These are phyloP conservation scores for Plutella xylostella DNA, from an alignment of 2,888 invertebrate species.

Conservation along the genomic window DNA sequence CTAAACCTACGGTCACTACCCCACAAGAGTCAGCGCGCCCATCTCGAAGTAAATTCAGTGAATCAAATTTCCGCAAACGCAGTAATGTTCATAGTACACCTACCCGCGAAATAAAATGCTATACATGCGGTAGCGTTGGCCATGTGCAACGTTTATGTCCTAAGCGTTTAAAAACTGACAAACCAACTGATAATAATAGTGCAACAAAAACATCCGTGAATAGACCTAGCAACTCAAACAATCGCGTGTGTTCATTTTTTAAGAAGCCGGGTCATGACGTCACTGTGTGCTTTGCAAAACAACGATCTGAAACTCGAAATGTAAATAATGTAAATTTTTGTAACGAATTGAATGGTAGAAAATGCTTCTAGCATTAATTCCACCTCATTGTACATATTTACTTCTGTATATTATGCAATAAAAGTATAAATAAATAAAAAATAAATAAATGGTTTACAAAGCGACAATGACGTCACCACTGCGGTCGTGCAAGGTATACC, in stretches of 20 bases:
- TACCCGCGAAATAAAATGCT: not conserved
- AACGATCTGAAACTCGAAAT: not conserved
- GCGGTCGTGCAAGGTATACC: conserved; percentile 8
- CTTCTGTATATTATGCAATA: no score
- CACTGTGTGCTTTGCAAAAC: not conserved
- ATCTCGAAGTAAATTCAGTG: not conserved
- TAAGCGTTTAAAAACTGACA: not conserved
- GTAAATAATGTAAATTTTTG: not conserved
- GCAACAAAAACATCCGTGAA: not conserved
- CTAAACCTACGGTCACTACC: not conserved
- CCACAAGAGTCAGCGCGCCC: not conserved
- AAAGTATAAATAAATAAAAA: no score
- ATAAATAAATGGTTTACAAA: no score
- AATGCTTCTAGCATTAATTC: no score
- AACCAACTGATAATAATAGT: not conserved
- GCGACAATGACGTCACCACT: not conserved
- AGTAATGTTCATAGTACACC: no score
- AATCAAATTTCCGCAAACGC: not conserved
- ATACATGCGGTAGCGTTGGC: not conserved
- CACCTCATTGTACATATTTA: no score
- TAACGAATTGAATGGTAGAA: not conserved
- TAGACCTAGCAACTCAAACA: no score
- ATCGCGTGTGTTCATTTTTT: no score
- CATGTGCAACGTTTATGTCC: not conserved
- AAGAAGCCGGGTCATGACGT: not conserved